Base-by-base conservation (phyloP, 2,797 vertebrate genomes). In the Philypnodon macrostomus region DNA sequence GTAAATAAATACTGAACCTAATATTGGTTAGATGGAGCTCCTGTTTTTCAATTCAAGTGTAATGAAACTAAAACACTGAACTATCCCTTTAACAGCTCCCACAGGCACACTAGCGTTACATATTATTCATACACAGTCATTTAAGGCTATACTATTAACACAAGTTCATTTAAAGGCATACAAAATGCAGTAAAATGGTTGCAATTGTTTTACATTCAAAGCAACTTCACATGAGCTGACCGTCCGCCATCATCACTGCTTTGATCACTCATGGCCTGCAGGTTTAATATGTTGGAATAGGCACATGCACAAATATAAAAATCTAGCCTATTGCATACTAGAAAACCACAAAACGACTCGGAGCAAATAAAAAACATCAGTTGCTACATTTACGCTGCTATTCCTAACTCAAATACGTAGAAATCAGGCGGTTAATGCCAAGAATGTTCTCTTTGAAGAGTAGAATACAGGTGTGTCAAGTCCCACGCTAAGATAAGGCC, bases 401-500 rank as follows among this genome's bases (percentile, higher is more conserved):
- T 57, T 21, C 79, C 75, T 64, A 53, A 58, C 39, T 15, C n/a
- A 40, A 55, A 24, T 63, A 16, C 5, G 53, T 63, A 38, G 63
- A 63, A 59, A 73, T 62, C 67, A 32, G 63, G 52, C 26, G 65
- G 45, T 48, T 8, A 0, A 31, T 5, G 40, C 70, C 59, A 58
- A 83, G 77, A 39, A 8, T 13, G 19, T 10, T 39, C 57, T 45
- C 61, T 78, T 74, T 76, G 63, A 85, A 80, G 57, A 45, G 30
- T 35, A 30, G 37, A 30, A 42, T 27, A 62, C 95, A 98, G 94
- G 86, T 97, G 96, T 67, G 37, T 26, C 32, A 78, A 80, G 59
- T 96, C 95, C 77, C 94, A 95, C 87, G 84, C 63, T 42, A 41
- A 14, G 87, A 83, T 87, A 83, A 87, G 70, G 54, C 61, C 50